A percentile compares a stretch with the other conserved stretches of the same genome.
Evolutionary conservation across 2,113 vertebrate genomes (phyloP).

Genomic region (Aplodontia rufa): DNA sequence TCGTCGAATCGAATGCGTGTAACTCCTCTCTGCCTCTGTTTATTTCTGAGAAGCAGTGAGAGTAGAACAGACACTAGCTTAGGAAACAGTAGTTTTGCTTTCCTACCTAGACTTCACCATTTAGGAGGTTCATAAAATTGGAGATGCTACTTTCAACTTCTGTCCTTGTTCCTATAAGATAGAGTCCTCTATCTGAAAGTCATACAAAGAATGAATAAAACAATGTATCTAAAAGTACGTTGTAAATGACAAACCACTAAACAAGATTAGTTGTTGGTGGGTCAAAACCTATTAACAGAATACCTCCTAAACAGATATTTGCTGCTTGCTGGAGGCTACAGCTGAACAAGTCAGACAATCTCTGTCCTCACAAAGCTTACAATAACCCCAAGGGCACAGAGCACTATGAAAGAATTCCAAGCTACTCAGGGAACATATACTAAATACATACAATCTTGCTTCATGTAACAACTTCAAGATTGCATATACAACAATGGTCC

Average conservation of each 20-base stretch:
- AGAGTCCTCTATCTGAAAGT: not conserved
- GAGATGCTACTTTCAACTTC: not conserved
- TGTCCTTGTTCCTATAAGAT: not conserved
- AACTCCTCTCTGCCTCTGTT: not conserved
- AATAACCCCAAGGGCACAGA: not conserved
- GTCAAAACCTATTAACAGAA: not conserved
- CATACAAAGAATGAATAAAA: not conserved
- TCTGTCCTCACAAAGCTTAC: not conserved
- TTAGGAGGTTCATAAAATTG: not conserved
- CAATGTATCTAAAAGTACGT: not conserved
- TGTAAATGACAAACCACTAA: conserved; percentile 11
- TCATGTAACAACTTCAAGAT: not conserved
- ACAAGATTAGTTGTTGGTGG: not conserved
- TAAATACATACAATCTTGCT: not conserved
- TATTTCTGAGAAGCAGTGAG: not conserved
- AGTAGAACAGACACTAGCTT: not conserved
- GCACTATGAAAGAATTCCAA: not conserved
- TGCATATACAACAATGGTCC: no score
- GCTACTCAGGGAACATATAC: not conserved
- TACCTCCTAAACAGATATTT: not conserved
- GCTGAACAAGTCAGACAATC: not conserved
- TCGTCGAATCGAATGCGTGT: not conserved
- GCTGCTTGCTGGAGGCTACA: not conserved
- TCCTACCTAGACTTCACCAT: not conserved
- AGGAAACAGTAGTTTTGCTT: not conserved